Evolutionary conservation across 2,888 invertebrate genomes (phyloP).

Genomic region (Spilosoma lubricipeda): DNA sequence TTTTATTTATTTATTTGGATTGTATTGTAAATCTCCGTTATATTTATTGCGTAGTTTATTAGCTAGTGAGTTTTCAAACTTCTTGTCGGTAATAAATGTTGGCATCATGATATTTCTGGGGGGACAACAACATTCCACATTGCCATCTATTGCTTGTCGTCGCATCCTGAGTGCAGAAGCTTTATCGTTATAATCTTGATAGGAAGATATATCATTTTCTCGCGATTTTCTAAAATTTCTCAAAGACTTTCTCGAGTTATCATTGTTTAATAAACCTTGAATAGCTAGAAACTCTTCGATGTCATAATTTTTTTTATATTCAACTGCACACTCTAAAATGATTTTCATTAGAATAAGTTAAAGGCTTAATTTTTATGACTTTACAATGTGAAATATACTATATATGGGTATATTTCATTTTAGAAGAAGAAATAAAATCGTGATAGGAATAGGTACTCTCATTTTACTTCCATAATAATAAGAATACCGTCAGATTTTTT

Average conservation of each 20-base stretch:
- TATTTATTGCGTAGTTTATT: slow-evolving; percentile 17
- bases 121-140: slow-evolving; percentile 65
- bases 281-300: slow-evolving; percentile 61
- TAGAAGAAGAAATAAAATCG: too few species aligned
- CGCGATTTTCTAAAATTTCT: slow-evolving; percentile 32
- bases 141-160: slow-evolving; percentile 24
- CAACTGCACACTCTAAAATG: slow-evolving; percentile 63
- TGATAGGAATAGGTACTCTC: too few species aligned
- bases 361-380: not conserved
- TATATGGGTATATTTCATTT: not conserved
- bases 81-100: slow-evolving; percentile 66
- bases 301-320: slow-evolving; percentile 64
- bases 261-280: slow-evolving; percentile 56
- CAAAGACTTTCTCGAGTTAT: slow-evolving; percentile 41
- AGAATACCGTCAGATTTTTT: too few species aligned
- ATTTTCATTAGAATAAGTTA: not conserved
- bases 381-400: not conserved
- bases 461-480: too few species aligned
- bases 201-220: not conserved
- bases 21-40: slow-evolving; percentile 6
- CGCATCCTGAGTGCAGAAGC: slow-evolving; percentile 22
- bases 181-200: not conserved
- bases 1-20: slow-evolving; percentile 16
- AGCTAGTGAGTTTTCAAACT: slow-evolving; percentile 49
- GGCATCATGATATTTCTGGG: slow-evolving; percentile 62